These are phyloP conservation scores for Desmophyllum pertusum DNA, from an alignment of 92 coral and sea anemone genomes.

Conservation along the genomic window DNA sequence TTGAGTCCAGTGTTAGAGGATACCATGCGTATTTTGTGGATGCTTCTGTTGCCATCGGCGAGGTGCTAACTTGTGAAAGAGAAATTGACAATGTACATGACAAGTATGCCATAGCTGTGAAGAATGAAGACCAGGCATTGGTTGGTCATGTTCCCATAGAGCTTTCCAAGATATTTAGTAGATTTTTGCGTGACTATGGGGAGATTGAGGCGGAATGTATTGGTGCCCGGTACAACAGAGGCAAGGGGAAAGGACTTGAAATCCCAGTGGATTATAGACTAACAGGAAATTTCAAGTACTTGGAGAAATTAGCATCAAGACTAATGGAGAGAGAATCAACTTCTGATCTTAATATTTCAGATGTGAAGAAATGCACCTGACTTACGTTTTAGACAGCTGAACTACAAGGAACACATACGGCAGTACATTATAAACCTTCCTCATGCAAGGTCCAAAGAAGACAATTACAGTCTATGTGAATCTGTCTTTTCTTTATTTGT, in stretches of 20 bases:
- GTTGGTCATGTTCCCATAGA: not conserved
- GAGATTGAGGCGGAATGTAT: not conserved
- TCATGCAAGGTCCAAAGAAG: too few relatives aligned
- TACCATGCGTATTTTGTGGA: conserved; percentile 55
- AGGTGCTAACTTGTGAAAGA: conserved; percentile 49
- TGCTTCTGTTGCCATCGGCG: conserved; percentile 53
- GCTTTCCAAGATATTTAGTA: not conserved
- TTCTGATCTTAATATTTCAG: conserved; percentile 40
- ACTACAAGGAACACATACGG: too few relatives aligned
- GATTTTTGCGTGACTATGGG: conserved; percentile 18
- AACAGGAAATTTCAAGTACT: conserved; percentile 11
- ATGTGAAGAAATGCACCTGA: too few relatives aligned
- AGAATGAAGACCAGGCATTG: not conserved
- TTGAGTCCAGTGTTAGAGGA: conserved; percentile 50
- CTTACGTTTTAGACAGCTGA: too few relatives aligned
- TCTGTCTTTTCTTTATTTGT: too few relatives aligned
- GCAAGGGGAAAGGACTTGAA: conserved; percentile 8
- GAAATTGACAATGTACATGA: conserved; percentile 41
- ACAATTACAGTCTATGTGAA: too few relatives aligned
- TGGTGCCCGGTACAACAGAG: conserved; percentile 25
- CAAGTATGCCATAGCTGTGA: conserved; percentile 50
- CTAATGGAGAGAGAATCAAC: conserved; percentile 18
- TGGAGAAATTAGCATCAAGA: not conserved
- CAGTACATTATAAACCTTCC: too few relatives aligned
- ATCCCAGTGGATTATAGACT: conserved; percentile 3